These are phyloP conservation scores for Netelia inedita DNA, from an alignment of 2,888 invertebrate species.

Conservation along the genomic window DNA sequence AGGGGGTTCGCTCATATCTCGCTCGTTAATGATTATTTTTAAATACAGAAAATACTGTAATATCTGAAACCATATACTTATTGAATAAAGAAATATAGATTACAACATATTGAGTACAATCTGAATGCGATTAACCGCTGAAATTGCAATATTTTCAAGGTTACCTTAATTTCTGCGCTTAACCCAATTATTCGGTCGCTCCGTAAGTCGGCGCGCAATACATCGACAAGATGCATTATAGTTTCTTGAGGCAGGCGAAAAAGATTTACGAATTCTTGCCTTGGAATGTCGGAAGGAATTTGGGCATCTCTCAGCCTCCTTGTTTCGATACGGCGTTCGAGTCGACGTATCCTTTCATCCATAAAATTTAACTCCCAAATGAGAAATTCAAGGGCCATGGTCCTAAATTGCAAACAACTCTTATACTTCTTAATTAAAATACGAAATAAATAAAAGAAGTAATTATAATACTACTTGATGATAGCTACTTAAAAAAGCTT, in stretches of 20 bases:
- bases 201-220: slow-evolving; percentile 32
- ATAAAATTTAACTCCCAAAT: slow-evolving; percentile 29
- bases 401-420: background rate
- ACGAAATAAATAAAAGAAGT: no score
- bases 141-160: background rate
- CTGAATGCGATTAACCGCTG: no score
- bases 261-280: slow-evolving; percentile 40
- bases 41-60: no score
- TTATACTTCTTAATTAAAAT: no score
- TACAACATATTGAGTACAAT: no score
- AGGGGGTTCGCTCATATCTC: background rate
- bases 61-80: no score
- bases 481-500: no score
- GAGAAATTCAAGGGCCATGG: slow-evolving; percentile 52
- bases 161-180: slow-evolving; percentile 45
- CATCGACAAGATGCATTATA: slow-evolving; percentile 14
- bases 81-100: no score
- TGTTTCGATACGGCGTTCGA: slow-evolving; percentile 51
- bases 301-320: slow-evolving; percentile 59
- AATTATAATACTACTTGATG: no score
- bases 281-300: slow-evolving; percentile 50
- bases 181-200: slow-evolving; percentile 37
- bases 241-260: slow-evolving; percentile 53
- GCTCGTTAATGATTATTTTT: background rate
- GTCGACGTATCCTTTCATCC: slow-evolving; percentile 28